A percentile compares a stretch with the other conserved stretches of the same genome.
These are phyloP conservation scores for Crioceris asparagi DNA, from an alignment of 2,888 invertebrate species.

Conservation along the genomic window DNA sequence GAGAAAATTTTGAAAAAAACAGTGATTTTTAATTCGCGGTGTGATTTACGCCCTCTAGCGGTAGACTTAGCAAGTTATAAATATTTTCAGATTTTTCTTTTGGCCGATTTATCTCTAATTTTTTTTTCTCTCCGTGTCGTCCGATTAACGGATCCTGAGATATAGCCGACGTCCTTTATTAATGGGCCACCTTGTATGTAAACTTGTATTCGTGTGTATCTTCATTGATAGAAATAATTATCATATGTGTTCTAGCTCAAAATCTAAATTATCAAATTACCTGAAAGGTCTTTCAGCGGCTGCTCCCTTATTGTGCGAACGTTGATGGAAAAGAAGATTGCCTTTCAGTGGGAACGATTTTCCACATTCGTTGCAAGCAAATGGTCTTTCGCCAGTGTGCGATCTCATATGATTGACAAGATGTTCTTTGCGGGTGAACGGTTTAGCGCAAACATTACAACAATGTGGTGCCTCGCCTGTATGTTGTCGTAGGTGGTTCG, in stretches of 20 bases:
- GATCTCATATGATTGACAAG: slow-evolving; percentile 67
- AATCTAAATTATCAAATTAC: slow-evolving; percentile 3
- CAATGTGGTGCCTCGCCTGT: slow-evolving; percentile 61
- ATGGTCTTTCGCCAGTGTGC: slow-evolving; percentile 72
- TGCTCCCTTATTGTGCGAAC: slow-evolving; percentile 67
- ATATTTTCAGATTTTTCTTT: too few relatives aligned
- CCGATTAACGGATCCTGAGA: too few relatives aligned
- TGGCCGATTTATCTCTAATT: too few relatives aligned
- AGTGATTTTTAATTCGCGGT: too few relatives aligned
- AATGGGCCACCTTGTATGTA: too few relatives aligned
- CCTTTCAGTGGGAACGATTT: slow-evolving; percentile 76
- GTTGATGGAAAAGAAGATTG: slow-evolving; percentile 74
- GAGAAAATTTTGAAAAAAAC: too few relatives aligned
- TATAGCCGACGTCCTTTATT: too few relatives aligned
- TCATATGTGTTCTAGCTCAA: background rate
- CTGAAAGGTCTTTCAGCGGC: slow-evolving; percentile 46
- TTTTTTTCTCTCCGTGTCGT: too few relatives aligned
- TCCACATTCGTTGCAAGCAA: slow-evolving; percentile 75
- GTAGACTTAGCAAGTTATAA: too few relatives aligned
- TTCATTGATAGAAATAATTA: background rate
- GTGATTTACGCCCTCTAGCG: too few relatives aligned
- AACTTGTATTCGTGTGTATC: too few relatives aligned
- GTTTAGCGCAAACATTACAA: slow-evolving; percentile 64
- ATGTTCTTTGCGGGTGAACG: slow-evolving; percentile 64
- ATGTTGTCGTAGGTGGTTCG: slow-evolving; percentile 60